These are phyloP conservation scores for Mus spicilegus DNA, from an alignment of 2,113 vertebrate genomes.

Conservation along the genomic window DNA sequence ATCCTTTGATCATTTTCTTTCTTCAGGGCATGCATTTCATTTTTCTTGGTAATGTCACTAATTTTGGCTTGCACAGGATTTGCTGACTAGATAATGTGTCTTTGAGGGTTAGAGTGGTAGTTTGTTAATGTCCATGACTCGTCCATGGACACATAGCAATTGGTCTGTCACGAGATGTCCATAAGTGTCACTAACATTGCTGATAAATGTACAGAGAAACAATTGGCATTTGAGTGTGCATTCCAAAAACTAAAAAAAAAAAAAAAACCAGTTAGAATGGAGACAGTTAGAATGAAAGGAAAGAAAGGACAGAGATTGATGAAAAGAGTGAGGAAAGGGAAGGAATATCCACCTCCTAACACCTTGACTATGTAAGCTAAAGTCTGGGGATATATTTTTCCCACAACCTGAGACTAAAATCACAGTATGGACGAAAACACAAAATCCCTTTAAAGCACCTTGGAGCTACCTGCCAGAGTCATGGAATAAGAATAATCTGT, in stretches of 20 bases:
- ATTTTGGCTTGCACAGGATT: not conserved
- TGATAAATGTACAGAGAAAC: not conserved
- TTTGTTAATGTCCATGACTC: not conserved
- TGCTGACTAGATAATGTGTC: not conserved
- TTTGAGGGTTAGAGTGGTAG: not conserved
- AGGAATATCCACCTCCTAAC: not conserved
- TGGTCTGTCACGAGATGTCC: not conserved
- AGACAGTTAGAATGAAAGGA: no score
- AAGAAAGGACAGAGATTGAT: not conserved
- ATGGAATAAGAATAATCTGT: not conserved
- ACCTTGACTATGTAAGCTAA: not conserved
- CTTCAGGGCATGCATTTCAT: not conserved
- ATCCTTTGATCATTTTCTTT: not conserved
- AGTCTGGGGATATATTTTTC: not conserved
- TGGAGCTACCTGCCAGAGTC: not conserved
- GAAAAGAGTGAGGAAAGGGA: no score
- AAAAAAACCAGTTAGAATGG: not conserved
- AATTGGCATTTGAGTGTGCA: not conserved
- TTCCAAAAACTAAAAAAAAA: not conserved
- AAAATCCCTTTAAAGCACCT: constrained; percentile 20
- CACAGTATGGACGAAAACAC: not conserved
- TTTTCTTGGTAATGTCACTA: not conserved
- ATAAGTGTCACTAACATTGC: not conserved
- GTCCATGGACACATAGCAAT: not conserved
- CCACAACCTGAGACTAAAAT: not conserved